Conservation (phyloP, 92 coral and sea anemone species). For the Epizoanthus stellaris region DNA sequence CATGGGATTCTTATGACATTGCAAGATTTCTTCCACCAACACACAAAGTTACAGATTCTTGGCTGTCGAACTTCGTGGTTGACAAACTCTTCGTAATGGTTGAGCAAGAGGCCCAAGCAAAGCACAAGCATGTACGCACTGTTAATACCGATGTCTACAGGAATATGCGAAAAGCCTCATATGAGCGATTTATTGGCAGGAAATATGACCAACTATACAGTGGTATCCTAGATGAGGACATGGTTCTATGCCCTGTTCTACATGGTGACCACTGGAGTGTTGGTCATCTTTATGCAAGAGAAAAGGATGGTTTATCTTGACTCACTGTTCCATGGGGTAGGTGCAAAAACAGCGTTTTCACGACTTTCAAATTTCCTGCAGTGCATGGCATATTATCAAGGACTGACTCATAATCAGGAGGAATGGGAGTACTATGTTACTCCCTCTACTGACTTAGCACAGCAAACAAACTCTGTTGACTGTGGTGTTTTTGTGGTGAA, state of each 20-base stretch:
- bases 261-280: too few relatives aligned
- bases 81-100: conserved; percentile 46
- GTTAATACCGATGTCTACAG: conserved; percentile 51
- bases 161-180: neutral
- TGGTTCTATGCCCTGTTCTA: too few relatives aligned
- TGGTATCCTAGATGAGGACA: too few relatives aligned
- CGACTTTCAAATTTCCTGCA: neutral
- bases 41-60: conserved; percentile 36
- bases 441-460: conserved; percentile 50
- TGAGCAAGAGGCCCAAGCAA: conserved; percentile 49
- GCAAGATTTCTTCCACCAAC: conserved; percentile 48
- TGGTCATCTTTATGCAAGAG: too few relatives aligned
- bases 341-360: too few relatives aligned
- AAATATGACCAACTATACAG: too few relatives aligned
- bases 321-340: too few relatives aligned
- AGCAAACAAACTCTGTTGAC: conserved; percentile 57
- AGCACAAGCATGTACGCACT: conserved; percentile 35
- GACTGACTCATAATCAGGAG: neutral
- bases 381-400: neutral
- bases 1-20: conserved; percentile 46
- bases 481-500: conserved; percentile 71
- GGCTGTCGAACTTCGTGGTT: conserved; percentile 54
- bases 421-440: conserved; percentile 44
- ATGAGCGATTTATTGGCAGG: neutral
- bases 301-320: too few relatives aligned